Evolutionary conservation across 2,113 vertebrate genomes (phyloP).

Genomic region (Coreoperca whiteheadi): DNA sequence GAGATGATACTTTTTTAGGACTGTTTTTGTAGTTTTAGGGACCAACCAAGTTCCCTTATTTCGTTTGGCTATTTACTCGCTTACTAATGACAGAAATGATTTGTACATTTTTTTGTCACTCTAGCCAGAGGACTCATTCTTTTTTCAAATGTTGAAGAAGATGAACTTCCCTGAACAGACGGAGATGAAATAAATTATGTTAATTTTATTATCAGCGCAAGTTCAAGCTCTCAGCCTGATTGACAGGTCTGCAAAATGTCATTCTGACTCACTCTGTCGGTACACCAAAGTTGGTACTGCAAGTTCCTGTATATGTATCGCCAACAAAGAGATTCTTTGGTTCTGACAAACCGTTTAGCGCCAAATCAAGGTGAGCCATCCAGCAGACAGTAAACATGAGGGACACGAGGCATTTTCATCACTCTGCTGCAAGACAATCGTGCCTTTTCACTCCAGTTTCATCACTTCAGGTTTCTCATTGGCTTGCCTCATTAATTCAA

Average conservation of each 20-base stretch:
- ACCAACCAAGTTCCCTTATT: not conserved
- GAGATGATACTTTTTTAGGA: not conserved
- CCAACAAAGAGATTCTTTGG: not conserved
- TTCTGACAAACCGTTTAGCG: slow-evolving; percentile 11
- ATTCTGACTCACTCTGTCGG: not conserved
- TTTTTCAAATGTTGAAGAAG: slow-evolving; percentile 3
- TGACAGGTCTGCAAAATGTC: slow-evolving; percentile 15
- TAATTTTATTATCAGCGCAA: slow-evolving; percentile 4
- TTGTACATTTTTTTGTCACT: not conserved
- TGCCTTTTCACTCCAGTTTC: slow-evolving; percentile 13
- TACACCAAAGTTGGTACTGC: not conserved
- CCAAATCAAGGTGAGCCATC: slow-evolving; percentile 19
- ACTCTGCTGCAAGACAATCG: not conserved
- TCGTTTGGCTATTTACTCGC: not conserved
- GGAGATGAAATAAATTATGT: slow-evolving; percentile 37
- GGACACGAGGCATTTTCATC: slow-evolving; percentile 23
- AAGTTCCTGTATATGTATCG: not conserved
- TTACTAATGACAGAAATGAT: not conserved
- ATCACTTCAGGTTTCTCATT: slow-evolving; percentile 50
- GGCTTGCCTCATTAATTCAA: slow-evolving; percentile 67
- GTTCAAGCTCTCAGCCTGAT: not conserved
- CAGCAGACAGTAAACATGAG: slow-evolving; percentile 9
- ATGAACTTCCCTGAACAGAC: not conserved
- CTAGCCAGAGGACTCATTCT: not conserved
- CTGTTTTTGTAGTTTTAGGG: too few species aligned